Evolutionary conservation across 1,140 invertebrate species (phyloP), one percentile per base, ranked within the genome.

Genomic region (Calycopis cecrops): DNA sequence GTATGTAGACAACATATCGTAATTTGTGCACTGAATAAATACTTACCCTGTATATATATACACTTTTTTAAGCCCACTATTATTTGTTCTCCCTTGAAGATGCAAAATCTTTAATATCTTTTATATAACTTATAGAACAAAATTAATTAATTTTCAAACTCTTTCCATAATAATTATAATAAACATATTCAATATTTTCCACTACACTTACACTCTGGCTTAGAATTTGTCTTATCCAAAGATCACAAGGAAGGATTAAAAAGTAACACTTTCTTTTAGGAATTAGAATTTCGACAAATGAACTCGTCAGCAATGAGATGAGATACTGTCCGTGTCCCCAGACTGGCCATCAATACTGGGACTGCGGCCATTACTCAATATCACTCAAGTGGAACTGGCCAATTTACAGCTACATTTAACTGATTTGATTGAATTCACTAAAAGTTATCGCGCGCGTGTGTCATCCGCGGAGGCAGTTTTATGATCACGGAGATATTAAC

Each of bases 371-470:
- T 84, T 79, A 83, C 71, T 86, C 83, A 86, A 77, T 76, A 84
- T 69, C 80, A 70, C 65, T 83, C 76, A 76, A 77, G 75, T 81
- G 79, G 75, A 81, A 83, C 79, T 77, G 71, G 66, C 70, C 76
- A 79, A 84, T 86, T 86, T 84, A 71, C 78, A 84, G 80, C 78
- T 80, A 84, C 79, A 82, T 86, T 84, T 81, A 79, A 82, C 78
- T 76, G 76, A 86, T 81, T 79, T 80, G 80, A 84, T 86, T 78
- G 73, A 79, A 81, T 78, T 70, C 76, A 67, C 62, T 67, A 59
- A 72, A 73, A 79, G 69, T 74, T 79, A 79, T 74, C 64, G 64
- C 69, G 28, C 42, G 35, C 35, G 21, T 28, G 21, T 37, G 35
- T 37, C 35, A 37, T 9, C 35, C 11, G 9, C 9, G 9, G 35